Evolutionary conservation across 1,140 invertebrate species (phyloP), one percentile per base, ranked within the genome.

Genomic region (Polypedilum vanderplanki): DNA sequence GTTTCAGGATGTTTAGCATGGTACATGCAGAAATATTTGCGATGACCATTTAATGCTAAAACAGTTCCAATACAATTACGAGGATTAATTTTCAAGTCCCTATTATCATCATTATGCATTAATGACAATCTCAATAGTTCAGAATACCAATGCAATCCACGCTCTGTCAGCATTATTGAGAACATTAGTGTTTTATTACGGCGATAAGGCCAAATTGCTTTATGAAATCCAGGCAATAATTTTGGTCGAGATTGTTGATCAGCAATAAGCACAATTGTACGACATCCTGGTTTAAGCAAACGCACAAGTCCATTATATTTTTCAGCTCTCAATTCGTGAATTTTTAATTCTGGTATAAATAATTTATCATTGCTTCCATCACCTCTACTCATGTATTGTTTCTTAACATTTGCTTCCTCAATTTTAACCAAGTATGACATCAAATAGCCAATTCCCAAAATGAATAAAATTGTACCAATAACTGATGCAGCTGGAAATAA

Each of bases 21-120:
- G 84, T 98, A 99, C 85, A 99, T 96, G 81, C 95, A 98, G 85
- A 98, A 98, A 84, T 98, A 98, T 84, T 96, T 96, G 73, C 96
- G 86, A 83, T 96, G 93, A 4, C 97, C 97, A 85, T 98, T 99
- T 41, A 99, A 84, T 1, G 96, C 93, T 20, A 99, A 84, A 40
- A 99, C 97, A 20, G 98, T 99, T 7, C 98, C 98, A 41, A 98
- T 91, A 83, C 96, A 98, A 85, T 98, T 98, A 79, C 94, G 90
- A 3, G 95, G 93, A 86, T 99, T 98, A 46, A 99, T 97, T 77
- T 92, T 90, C 74, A 98, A 85, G 78, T 94, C 90, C 75, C 90
- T 85, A 70, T 88, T 89, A 83, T 95, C 90, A 20, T 91, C 88
- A 33, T 33, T 33, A 57, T 57, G 12, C 46, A 57, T 70, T 73